Evolutionary conservation across 2,888 invertebrate species (phyloP).

Genomic region (Noctuana brunneofusca): DNA sequence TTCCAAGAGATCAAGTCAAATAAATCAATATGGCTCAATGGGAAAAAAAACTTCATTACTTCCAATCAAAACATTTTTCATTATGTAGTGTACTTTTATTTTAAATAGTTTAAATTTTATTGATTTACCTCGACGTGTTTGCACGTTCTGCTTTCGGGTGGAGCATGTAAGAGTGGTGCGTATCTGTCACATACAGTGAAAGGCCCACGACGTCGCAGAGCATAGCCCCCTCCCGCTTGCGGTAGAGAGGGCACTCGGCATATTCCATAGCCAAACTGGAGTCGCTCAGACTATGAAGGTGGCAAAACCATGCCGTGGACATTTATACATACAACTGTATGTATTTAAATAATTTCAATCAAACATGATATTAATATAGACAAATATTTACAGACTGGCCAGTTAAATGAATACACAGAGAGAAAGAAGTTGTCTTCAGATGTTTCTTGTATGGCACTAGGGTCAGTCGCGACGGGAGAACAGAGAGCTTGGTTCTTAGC

Average conservation of each 20-base stretch:
- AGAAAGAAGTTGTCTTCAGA: conserved; percentile 98
- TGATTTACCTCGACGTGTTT: conserved; percentile 62
- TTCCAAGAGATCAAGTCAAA: no score
- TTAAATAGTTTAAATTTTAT: no score
- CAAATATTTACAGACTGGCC: conserved; percentile 90
- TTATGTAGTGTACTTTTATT: no score
- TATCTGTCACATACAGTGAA: conserved; percentile 81
- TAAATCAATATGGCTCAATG: no score
- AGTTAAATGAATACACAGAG: conserved; percentile 98
- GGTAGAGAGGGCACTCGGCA: conserved; percentile 84
- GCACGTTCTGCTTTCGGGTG: conserved; percentile 59
- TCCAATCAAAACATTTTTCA: no score
- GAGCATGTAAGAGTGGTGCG: conserved; percentile 65
- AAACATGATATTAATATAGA: neutral
- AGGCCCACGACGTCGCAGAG: conserved; percentile 85
- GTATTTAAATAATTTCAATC: neutral
- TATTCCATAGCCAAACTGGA: conserved; percentile 90
- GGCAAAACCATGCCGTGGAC: conserved; percentile 84
- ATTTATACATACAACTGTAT: conserved; percentile 1
- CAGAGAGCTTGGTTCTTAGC: conserved; percentile 97
- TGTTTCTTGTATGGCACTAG: conserved; percentile 99
- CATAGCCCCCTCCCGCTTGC: conserved; percentile 76
- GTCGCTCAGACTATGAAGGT: conserved; percentile 86
- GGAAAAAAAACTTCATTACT: no score
- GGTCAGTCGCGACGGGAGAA: conserved; percentile 97